Evolutionary conservation across 1,140 invertebrate genomes (phyloP), one percentile per base, ranked within the genome.

Genomic region (Bombus vancouverensis): DNA sequence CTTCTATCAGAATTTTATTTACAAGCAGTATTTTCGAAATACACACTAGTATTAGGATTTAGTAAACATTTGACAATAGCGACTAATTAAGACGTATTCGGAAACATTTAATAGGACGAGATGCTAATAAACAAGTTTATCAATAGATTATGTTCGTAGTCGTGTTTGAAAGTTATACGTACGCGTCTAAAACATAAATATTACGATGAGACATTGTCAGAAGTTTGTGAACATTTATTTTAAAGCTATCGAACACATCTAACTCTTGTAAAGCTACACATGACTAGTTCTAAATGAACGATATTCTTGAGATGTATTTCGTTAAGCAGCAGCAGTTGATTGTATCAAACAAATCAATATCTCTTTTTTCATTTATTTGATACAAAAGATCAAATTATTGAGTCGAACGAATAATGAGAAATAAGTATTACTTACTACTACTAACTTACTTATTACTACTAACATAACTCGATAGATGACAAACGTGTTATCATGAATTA

Each of bases 251-350:
- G 76, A 80, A 80, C 42, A 62, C 39, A 77, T 74, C 68, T 90
- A 86, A 78, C 12, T 74, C 22, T 71, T 57, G 44, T 92, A 92
- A 92, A 91, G 90, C 91, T 90, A 89, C 39, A 81, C 37, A 88
- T 93, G 92, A 93, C 91, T 92, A 93, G 91, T 91, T 88, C 89
- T 92, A 93, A 90, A 83, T 42, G 59, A 59, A 78, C 34, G 8
- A 68, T 85, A 83, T 65, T 10, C 65, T 65, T 87, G 3, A 37
- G 66, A 84, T 32, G 22, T 75, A 62, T 81, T 74, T 78, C 34
- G 71, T 68, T 13, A 39, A 57, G 57, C 18, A 72, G 15, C 70
- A 86, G 22, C 62, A 84, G n/a, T 87, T 68, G 25, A 53, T 68
- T 72, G 6, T 28, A 32, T 22, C 28, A 42, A 28, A 32, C 25